A percentile compares a stretch with the other conserved stretches of the same genome.
Conservation (phyloP, 2,888 invertebrate genomes). For the Caenorhabditis angaria region DNA sequence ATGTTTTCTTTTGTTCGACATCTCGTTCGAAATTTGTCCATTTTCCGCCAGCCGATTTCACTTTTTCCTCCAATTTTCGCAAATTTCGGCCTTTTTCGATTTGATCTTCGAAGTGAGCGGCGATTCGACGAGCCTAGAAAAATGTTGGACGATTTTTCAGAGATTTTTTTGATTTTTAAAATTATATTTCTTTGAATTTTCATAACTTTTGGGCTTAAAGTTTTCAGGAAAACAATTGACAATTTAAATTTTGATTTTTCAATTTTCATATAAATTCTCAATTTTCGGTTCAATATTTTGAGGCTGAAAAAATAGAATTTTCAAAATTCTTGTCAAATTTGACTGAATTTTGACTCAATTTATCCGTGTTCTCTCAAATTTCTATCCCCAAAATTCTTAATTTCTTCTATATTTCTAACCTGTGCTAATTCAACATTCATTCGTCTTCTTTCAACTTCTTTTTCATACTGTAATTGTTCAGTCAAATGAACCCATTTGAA, state of each 20-base stretch:
- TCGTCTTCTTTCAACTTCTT: slow-evolving; percentile 86
- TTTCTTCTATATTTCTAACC: background rate
- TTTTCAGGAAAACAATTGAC: too few relatives aligned
- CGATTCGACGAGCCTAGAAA: slow-evolving; percentile 87
- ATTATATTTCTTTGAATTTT: too few relatives aligned
- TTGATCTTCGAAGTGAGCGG: slow-evolving; percentile 82
- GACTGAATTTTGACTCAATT: too few relatives aligned
- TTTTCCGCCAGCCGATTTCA: slow-evolving; percentile 64
- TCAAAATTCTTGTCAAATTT: too few relatives aligned
- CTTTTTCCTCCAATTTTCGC: slow-evolving; percentile 67
- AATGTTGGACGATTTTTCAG: slow-evolving; percentile 3
- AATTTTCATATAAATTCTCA: too few relatives aligned
- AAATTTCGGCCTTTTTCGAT: slow-evolving; percentile 73
- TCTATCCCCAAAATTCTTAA: background rate
- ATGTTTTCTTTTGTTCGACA: slow-evolving; percentile 57
- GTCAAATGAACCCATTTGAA: slow-evolving; percentile 96
- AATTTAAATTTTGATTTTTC: too few relatives aligned
- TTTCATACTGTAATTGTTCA: slow-evolving; percentile 91
- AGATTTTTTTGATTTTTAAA: background rate
- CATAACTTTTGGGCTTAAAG: too few relatives aligned
- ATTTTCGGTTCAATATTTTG: too few relatives aligned
- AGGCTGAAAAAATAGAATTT: too few relatives aligned
- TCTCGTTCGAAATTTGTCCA: slow-evolving; percentile 67
- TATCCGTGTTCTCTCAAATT: background rate
- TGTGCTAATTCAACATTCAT: slow-evolving; percentile 60